Evolutionary conservation across 2,113 vertebrate species (phyloP).

Genomic region (Oreochromis niloticus): DNA sequence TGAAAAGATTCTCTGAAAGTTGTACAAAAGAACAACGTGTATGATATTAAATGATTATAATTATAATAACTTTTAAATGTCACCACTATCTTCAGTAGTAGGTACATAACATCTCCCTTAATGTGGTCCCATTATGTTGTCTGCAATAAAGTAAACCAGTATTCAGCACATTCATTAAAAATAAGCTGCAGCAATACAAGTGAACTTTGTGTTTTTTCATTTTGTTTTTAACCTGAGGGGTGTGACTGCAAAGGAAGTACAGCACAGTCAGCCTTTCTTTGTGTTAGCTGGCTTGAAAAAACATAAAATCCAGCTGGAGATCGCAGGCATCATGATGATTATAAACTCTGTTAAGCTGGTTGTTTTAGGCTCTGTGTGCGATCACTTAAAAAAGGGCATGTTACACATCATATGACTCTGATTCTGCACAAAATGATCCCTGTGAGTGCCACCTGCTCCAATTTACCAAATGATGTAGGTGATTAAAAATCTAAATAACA

Average conservation of each 20-base stretch:
- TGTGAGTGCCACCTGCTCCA: neutral
- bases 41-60: neutral
- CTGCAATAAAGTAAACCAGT: neutral
- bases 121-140: neutral
- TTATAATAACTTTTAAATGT: neutral
- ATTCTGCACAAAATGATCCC: neutral
- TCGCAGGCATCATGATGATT: neutral
- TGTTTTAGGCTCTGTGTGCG: neutral
- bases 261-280: neutral
- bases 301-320: neutral
- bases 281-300: neutral
- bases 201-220: neutral
- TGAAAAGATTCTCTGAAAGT: neutral
- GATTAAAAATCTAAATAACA: neutral
- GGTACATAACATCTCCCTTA: neutral
- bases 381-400: neutral
- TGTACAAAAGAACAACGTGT: neutral
- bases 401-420: neutral
- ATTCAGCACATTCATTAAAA: neutral
- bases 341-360: neutral
- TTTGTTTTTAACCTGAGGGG: neutral
- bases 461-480: neutral
- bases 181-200: neutral
- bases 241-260: neutral
- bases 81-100: neutral